Evolutionary conservation across 1,140 invertebrate genomes (phyloP).

Genomic region (Zophobas atratus): DNA sequence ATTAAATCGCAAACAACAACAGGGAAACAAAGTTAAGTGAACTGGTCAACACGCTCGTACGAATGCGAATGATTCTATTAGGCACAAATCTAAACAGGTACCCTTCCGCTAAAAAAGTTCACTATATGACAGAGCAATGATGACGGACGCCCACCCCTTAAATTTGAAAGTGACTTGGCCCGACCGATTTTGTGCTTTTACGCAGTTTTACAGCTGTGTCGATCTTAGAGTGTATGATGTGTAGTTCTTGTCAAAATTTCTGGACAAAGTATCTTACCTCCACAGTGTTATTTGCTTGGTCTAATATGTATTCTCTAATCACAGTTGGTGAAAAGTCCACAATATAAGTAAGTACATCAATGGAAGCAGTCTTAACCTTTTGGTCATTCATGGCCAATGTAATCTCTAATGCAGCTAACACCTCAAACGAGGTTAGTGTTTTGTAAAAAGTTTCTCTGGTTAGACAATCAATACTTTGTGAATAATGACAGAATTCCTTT

Average conservation of each 20-base stretch:
- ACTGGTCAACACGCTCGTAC: no score
- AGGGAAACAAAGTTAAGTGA: no score
- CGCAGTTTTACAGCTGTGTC: no score
- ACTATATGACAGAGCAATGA: no score
- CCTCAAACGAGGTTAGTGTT: constrained; percentile 93
- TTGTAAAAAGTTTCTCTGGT: constrained; percentile 98
- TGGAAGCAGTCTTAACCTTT: constrained; percentile 95
- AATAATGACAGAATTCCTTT: constrained; percentile 99
- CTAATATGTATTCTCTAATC: constrained; percentile 96
- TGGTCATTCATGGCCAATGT: constrained; percentile 93
- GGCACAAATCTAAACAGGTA: no score
- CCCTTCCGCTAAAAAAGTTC: no score
- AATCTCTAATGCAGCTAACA: constrained; percentile 95
- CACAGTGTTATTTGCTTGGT: constrained; percentile 90
- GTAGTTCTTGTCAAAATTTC: neutral
- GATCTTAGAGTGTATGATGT: no score
- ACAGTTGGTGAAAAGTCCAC: constrained; percentile 98
- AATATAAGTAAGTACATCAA: constrained; percentile 98
- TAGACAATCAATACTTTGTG: constrained; percentile 96
- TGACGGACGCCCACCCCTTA: no score
- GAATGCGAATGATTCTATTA: no score
- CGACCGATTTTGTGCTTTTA: no score
- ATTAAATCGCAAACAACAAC: no score
- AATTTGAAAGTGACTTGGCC: no score
- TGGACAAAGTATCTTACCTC: constrained; percentile 75